phyloP scores from a whole-genome alignment of 2,113 vertebrate species.

The Apus apus region DNA sequence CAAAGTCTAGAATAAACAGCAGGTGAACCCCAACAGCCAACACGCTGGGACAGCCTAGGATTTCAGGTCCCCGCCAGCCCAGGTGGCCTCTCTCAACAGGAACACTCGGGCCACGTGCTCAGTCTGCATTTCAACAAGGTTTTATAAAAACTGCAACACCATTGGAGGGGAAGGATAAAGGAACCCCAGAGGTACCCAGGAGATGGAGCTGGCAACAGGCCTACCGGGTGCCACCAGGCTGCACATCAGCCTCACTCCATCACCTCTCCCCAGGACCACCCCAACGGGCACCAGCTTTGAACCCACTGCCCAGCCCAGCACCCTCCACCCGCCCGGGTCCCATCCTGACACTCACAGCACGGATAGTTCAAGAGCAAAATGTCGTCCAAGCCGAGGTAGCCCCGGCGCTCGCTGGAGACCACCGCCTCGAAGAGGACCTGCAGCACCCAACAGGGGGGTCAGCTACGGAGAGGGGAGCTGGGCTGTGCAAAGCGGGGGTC shows the following conservation, averaged over 20 bases:
- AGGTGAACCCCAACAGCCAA: neutral
- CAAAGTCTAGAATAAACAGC: neutral
- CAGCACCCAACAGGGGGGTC: neutral
- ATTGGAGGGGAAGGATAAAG: neutral
- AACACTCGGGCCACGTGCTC: fast-evolving
- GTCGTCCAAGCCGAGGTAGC: constrained; percentile 94
- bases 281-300: neutral
- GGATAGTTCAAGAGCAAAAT: constrained; percentile 95
- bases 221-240: neutral
- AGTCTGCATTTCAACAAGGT: neutral
- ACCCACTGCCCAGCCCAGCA: neutral
- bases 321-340: neutral
- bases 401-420: constrained; percentile 85
- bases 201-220: neutral
- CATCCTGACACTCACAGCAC: constrained; percentile 86
- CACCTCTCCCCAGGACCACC: neutral
- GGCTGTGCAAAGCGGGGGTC: too few relatives aligned
- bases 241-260: neutral
- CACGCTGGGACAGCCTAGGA: neutral
- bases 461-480: neutral
- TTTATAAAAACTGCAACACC: neutral
- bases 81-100: fast-evolving
- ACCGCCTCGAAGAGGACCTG: constrained; percentile 95
- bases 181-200: neutral
- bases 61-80: neutral